Evolutionary conservation across 2,888 invertebrate species (phyloP), one percentile per base, ranked within the genome.

Genomic region (Tiliacea citrago): DNA sequence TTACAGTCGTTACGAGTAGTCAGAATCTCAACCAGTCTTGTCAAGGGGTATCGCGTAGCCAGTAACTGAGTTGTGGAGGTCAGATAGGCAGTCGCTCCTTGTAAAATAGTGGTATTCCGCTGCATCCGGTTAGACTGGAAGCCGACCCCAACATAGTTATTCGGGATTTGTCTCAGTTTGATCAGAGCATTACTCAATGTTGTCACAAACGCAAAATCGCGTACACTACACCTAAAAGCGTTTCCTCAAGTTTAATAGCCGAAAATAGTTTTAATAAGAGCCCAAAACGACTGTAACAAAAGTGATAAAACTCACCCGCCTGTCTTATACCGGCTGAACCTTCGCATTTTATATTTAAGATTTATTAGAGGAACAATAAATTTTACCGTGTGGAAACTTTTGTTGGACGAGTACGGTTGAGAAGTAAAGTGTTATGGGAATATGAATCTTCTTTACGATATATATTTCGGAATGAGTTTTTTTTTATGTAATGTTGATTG

Each of bases 351-450:
- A 92, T 91, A 91, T 91, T 91, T 88, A 80, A 89, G 89, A 92
- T 93, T 93, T 92, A 92, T 90, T 88, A 84, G 83, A 74, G 81
- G 81, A 83, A 87, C 89, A 90, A 92, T 93, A 92, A 92, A 92
- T 91, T 92, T 93, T 90, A 92, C 90, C 87, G 90, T 79, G 89
- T 89, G 89, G 88, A 91, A 93, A 88, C 76, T 86, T 87, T 83
- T 74, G 73, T 72, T 58, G 16, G 85, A 80, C 70, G 84, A 75
- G 87, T 87, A 88, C 80, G 39, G 74, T 79, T 47, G 73, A 13
- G 10, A 8, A 60, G 68, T 68, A 61, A 83, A 86, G 87, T 78
- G 82, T 79, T 88, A 63, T 53, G 57, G 63, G 53, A 61, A 58
- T 71, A 66, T 72, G 42, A 70, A 68, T 63, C 74, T 74, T 72